Percentiles rank a stretch among this genome's conserved stretches.
Conservation (phyloP, 1,140 invertebrate species). For the Argopecten irradians region DNA sequence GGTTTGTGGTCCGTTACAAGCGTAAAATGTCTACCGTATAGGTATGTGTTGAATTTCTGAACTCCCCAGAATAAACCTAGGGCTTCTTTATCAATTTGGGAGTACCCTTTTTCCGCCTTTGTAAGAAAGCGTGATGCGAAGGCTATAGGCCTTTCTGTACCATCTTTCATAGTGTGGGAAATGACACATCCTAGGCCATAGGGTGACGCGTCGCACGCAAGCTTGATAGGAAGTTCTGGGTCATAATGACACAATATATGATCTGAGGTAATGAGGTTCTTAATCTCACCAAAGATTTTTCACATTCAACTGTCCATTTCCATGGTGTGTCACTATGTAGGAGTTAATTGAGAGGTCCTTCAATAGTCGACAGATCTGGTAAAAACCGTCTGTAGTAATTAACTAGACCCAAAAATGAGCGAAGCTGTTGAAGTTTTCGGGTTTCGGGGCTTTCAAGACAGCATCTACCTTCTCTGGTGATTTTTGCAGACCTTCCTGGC, state of each 20-base stretch:
- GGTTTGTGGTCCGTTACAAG: constrained; percentile 72
- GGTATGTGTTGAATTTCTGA: constrained; percentile 78
- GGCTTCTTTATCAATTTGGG: constrained; percentile 79
- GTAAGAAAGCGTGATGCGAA: constrained; percentile 76
- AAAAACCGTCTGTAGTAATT: constrained; percentile 35
- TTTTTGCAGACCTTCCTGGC: constrained; percentile 36
- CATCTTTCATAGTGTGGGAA: constrained; percentile 65
- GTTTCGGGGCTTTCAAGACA: constrained; percentile 44
- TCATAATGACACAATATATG: constrained; percentile 73
- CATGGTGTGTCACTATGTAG: constrained; percentile 30
- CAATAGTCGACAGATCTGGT: not conserved
- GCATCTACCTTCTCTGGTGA: constrained; percentile 43
- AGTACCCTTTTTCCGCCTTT: constrained; percentile 77
- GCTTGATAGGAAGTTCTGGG: constrained; percentile 67
- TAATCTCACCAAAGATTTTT: constrained; percentile 62
- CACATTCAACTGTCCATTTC: constrained; percentile 36
- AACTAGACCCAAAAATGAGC: constrained; percentile 42
- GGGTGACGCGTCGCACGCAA: constrained; percentile 78
- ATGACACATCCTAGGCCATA: constrained; percentile 78
- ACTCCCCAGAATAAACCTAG: constrained; percentile 77
- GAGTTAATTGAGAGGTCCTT: not conserved
- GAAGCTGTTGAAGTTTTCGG: constrained; percentile 45
- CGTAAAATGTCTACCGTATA: constrained; percentile 69
- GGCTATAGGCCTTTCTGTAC: constrained; percentile 73
- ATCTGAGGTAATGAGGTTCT: constrained; percentile 44